A percentile compares a stretch with the other conserved stretches of the same genome.
Evolutionary conservation across 2,888 invertebrate genomes (phyloP).

Genomic region (Habroteleia sp.): DNA sequence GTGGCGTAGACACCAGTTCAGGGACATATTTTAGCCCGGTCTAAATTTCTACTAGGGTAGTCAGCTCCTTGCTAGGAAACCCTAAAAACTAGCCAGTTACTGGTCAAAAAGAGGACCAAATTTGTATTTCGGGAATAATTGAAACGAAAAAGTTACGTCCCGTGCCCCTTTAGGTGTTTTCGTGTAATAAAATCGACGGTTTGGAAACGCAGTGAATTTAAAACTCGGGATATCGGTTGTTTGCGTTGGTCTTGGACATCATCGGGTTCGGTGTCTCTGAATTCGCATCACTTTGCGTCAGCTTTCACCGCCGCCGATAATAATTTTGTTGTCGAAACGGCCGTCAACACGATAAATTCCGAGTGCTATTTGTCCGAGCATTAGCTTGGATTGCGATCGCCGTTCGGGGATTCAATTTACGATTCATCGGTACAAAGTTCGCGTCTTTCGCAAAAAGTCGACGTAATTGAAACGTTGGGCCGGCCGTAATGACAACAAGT

Average conservation of each 20-base stretch:
- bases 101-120: too few relatives aligned
- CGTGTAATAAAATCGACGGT: conserved; percentile 38
- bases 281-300: conserved; percentile 52
- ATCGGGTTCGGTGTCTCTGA: conserved; percentile 19
- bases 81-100: too few relatives aligned
- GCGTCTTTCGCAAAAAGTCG: conserved; percentile 28
- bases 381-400: conserved; percentile 27
- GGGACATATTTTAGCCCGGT: too few relatives aligned
- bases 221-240: conserved; percentile 15
- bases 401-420: conserved; percentile 24
- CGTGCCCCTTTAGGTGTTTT: conserved; percentile 20
- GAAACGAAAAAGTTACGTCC: conserved; percentile 22
- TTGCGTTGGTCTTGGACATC: conserved; percentile 17
- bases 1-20: too few relatives aligned
- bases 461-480: conserved; percentile 49
- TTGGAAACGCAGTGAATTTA: conserved; percentile 39
- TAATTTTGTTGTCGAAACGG: conserved; percentile 53
- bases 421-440: conserved; percentile 33
- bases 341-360: conserved; percentile 47
- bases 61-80: too few relatives aligned
- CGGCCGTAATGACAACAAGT: conserved; percentile 44
- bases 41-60: too few relatives aligned
- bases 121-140: too few relatives aligned
- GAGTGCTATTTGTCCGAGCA: conserved; percentile 49
- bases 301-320: conserved; percentile 55